These are phyloP conservation scores for Lepidocyrtoides sp. DNA, from an alignment of 2,888 invertebrate species.

Conservation along the genomic window DNA sequence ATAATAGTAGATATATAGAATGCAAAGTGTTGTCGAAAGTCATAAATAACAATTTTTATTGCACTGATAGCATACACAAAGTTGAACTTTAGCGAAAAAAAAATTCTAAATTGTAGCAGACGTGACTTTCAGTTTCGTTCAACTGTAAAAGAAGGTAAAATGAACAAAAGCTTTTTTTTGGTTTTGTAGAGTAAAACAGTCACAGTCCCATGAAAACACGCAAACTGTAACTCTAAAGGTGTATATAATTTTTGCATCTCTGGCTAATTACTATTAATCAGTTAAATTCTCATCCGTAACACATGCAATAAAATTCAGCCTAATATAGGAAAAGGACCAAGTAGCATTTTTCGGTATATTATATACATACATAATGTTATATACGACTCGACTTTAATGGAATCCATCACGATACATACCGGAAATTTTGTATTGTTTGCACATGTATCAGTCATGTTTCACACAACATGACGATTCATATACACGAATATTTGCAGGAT, in stretches of 20 bases:
- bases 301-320: conserved; percentile 19
- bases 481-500: background rate
- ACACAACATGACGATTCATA: background rate
- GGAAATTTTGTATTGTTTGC: background rate
- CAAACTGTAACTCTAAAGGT: no score
- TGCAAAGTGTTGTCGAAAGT: conserved; percentile 28
- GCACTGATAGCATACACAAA: background rate
- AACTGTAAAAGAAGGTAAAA: conserved; percentile 16
- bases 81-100: conserved; percentile 3
- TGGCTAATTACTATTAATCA: background rate
- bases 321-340: background rate
- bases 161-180: background rate
- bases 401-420: no score
- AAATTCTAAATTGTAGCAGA: conserved; percentile 19
- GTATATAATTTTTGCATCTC: background rate
- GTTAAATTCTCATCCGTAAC: background rate
- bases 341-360: background rate
- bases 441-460: background rate
- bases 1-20: background rate
- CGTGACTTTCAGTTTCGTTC: conserved; percentile 53
- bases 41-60: conserved; percentile 4
- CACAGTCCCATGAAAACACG: conserved; percentile 1
- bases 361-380: no score
- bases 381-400: no score
- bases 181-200: conserved; percentile 45